A percentile compares a stretch with the other conserved stretches of the same genome.
Evolutionary conservation across 2,113 vertebrate genomes (phyloP).

Genomic region (Xiphophorus couchianus): DNA sequence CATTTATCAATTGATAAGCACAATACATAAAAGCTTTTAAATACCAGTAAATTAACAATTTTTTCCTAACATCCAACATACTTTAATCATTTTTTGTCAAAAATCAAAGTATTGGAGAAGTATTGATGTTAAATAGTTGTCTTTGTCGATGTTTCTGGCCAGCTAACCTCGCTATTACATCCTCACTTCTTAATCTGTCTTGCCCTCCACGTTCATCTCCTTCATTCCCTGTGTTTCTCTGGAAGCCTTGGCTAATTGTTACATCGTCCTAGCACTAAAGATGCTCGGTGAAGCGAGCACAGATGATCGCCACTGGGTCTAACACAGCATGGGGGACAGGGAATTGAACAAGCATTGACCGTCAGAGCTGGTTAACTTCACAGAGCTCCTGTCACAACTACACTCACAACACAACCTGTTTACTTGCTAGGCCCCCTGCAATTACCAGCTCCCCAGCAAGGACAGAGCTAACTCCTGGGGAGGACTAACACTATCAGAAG

Average conservation of each 20-base stretch:
- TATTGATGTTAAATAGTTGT: no score
- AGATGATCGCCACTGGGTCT: slow-evolving; percentile 46
- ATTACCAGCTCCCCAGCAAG: slow-evolving; percentile 65
- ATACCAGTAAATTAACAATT: neutral
- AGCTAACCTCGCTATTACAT: neutral
- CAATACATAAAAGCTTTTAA: neutral
- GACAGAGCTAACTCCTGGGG: slow-evolving; percentile 45
- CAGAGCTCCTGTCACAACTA: slow-evolving; percentile 70
- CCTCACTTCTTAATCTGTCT: slow-evolving; percentile 9
- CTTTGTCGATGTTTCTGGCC: no score
- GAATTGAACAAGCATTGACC: slow-evolving; percentile 81
- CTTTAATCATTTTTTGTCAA: no score
- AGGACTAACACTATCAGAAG: slow-evolving; percentile 51
- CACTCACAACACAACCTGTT: slow-evolving; percentile 70
- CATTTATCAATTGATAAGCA: neutral
- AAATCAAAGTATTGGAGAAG: no score
- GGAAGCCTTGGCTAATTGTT: slow-evolving; percentile 59
- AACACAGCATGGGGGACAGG: slow-evolving; percentile 55
- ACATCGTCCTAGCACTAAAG: slow-evolving; percentile 51
- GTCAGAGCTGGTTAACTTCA: slow-evolving; percentile 80
- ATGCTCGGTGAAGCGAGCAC: slow-evolving; percentile 43
- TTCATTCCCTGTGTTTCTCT: neutral
- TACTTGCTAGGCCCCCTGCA: slow-evolving; percentile 63
- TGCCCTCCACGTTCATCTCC: slow-evolving; percentile 27
- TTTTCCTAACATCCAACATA: no score